phyloP scores from a whole-genome alignment of 2,113 vertebrate genomes.

The Isichthys henryi region DNA sequence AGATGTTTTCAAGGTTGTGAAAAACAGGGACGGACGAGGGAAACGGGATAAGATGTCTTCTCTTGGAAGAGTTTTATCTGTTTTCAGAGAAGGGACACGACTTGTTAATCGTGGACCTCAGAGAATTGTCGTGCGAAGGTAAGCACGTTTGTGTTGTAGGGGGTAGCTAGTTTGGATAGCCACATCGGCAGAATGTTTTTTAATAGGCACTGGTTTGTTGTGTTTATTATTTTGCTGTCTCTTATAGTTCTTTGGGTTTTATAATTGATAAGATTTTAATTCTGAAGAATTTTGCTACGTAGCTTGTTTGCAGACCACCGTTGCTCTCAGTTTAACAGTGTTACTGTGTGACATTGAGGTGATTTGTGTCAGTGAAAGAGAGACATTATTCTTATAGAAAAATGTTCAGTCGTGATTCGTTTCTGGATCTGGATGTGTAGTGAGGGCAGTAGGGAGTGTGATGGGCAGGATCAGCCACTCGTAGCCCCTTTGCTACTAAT shows the following conservation, averaged over 20 bases:
- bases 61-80: conserved; percentile 40
- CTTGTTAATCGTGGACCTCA: conserved; percentile 36
- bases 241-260: background rate
- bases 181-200: too few species aligned
- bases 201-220: background rate
- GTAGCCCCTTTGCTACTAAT: background rate
- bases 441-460: background rate
- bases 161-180: conserved; percentile 16
- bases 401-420: background rate
- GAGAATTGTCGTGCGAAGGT: conserved; percentile 49
- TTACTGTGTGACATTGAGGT: background rate
- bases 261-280: background rate
- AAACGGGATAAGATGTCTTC: conserved; percentile 45
- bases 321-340: background rate
- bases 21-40: conserved; percentile 6
- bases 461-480: background rate
- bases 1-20: background rate
- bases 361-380: background rate
- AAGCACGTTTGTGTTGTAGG: background rate
- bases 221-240: background rate
- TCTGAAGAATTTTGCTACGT: background rate
- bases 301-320: background rate
- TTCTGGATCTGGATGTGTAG: background rate
- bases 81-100: conserved; percentile 39
- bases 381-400: background rate